Evolutionary conservation across 2,888 invertebrate genomes (phyloP).

Genomic region (Nymphalis c-album): DNA sequence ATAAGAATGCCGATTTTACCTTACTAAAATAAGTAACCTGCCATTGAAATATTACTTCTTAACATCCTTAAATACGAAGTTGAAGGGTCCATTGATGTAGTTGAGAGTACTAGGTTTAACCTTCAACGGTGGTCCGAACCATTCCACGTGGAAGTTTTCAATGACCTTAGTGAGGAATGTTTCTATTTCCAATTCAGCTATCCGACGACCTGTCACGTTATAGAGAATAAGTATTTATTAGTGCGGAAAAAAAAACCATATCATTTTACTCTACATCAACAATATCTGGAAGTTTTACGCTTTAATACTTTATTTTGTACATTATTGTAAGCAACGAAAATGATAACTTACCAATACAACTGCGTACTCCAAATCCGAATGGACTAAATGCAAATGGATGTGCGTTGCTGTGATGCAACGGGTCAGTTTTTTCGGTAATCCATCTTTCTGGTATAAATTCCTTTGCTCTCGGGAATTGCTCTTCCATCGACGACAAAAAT

Average conservation of each 20-base stretch:
- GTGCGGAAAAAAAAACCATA: too few species aligned
- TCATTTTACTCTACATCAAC: too few species aligned
- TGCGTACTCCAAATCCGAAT: constrained; percentile 85
- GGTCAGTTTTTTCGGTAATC: constrained; percentile 68
- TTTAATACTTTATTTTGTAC: too few species aligned
- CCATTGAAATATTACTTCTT: constrained; percentile 6
- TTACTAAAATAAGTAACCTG: too few species aligned
- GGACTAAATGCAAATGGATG: constrained; percentile 84
- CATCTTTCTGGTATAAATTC: constrained; percentile 90
- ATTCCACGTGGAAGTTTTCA: constrained; percentile 52
- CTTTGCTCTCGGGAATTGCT: constrained; percentile 83
- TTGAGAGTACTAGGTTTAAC: constrained; percentile 51
- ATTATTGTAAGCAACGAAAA: neutral
- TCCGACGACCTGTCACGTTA: constrained; percentile 70
- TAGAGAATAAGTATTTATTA: neutral
- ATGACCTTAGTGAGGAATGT: constrained; percentile 58
- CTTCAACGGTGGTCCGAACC: constrained; percentile 57
- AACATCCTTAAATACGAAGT: constrained; percentile 63
- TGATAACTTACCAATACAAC: constrained; percentile 82
- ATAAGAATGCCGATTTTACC: neutral
- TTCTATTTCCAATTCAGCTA: constrained; percentile 82
- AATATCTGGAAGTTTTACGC: too few species aligned
- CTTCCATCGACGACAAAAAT: constrained; percentile 73
- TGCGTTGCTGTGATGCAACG: constrained; percentile 66
- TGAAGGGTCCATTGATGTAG: constrained; percentile 58